These are phyloP conservation scores for Pilophorus perplexus DNA, from an alignment of 2,888 invertebrate species.

Conservation along the genomic window DNA sequence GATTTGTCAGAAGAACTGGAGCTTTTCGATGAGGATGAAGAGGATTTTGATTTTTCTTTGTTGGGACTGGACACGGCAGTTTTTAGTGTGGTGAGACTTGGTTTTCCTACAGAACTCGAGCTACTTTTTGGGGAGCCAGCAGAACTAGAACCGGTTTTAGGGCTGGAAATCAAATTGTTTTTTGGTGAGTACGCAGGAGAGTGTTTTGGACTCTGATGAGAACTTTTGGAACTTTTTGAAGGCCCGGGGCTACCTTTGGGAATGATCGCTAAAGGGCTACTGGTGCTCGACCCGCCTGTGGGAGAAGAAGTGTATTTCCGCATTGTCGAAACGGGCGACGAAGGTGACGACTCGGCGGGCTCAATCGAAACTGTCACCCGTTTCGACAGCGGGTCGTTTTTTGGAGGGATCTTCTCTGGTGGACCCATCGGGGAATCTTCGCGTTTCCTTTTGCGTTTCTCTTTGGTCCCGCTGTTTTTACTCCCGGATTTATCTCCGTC, in stretches of 20 bases:
- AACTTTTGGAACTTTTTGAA: conserved; percentile 44
- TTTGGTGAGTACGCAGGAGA: conserved; percentile 49
- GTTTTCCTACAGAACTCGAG: conserved; percentile 64
- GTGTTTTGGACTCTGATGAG: conserved; percentile 46
- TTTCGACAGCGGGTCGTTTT: conserved; percentile 67
- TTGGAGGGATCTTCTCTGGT: conserved; percentile 75
- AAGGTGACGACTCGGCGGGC: conserved; percentile 60
- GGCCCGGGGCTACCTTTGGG: conserved; percentile 47
- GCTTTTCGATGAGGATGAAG: conserved; percentile 34
- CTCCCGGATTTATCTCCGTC: conserved; percentile 56
- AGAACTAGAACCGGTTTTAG: conserved; percentile 42
- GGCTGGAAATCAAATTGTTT: conserved; percentile 47
- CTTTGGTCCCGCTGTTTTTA: conserved; percentile 55
- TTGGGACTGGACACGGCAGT: conserved; percentile 69
- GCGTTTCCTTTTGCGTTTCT: conserved; percentile 70
- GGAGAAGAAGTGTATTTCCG: conserved; percentile 72
- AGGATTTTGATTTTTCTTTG: conserved; percentile 52
- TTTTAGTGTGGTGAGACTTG: conserved; percentile 83
- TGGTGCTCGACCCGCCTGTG: conserved; percentile 55
- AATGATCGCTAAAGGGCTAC: conserved; percentile 42
- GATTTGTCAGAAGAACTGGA: conserved; percentile 56
- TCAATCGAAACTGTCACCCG: conserved; percentile 73
- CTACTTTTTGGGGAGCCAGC: conserved; percentile 68
- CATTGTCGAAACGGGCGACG: conserved; percentile 63
- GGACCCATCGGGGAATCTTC: conserved; percentile 79